These are phyloP conservation scores for Enteromius unitaeniatus DNA, from an alignment of 2,797 vertebrate genomes.

Conservation along the genomic window DNA sequence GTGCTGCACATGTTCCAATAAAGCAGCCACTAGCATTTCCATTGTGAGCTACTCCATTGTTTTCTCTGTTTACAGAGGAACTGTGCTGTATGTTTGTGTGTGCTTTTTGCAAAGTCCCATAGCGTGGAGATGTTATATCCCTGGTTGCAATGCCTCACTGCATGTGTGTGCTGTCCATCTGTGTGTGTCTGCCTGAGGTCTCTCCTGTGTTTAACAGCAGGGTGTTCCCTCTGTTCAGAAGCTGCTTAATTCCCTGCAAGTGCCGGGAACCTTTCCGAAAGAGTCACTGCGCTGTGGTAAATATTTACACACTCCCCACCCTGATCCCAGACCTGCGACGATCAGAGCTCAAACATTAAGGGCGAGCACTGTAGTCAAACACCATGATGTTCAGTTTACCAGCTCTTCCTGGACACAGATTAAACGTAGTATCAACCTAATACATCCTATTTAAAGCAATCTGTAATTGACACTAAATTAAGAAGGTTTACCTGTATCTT, in stretches of 20 bases:
- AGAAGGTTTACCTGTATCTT: neutral
- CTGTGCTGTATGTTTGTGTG: neutral
- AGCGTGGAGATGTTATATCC: slow-evolving; percentile 19
- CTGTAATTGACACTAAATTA: neutral
- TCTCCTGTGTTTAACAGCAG: slow-evolving; percentile 67
- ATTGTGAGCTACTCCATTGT: slow-evolving; percentile 1
- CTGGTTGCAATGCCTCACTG: neutral
- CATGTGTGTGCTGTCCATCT: neutral
- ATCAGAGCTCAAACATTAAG: slow-evolving; percentile 33
- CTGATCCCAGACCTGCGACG: slow-evolving; percentile 32
- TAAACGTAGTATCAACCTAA: slow-evolving; percentile 6
- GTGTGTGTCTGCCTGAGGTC: neutral
- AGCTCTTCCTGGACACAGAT: slow-evolving; percentile 24
- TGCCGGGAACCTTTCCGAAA: slow-evolving; percentile 64
- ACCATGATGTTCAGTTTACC: slow-evolving; percentile 1
- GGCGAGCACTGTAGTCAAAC: slow-evolving; percentile 4
- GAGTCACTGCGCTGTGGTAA: slow-evolving; percentile 68
- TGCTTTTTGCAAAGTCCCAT: neutral
- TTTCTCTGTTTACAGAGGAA: slow-evolving; percentile 21
- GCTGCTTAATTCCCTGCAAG: slow-evolving; percentile 65
- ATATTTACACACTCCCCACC: slow-evolving; percentile 75
- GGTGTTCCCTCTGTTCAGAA: slow-evolving; percentile 80
- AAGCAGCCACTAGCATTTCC: slow-evolving; percentile 11
- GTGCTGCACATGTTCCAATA: neutral
- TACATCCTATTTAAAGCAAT: neutral